Base-by-base conservation (phyloP, 2,113 vertebrate genomes). In the Hippocampus barbouri region DNA sequence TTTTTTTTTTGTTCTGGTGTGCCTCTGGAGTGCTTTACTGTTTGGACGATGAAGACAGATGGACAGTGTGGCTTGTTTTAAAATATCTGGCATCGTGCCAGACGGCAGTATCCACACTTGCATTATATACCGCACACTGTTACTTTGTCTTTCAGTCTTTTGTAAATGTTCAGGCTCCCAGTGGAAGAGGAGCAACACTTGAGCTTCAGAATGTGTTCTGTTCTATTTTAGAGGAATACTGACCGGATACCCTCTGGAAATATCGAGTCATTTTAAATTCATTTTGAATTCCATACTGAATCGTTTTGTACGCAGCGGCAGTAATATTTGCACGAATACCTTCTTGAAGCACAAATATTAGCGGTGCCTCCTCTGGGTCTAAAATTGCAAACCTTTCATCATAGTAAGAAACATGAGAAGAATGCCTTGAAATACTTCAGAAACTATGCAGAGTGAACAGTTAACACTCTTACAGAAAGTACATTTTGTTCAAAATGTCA, bases 1-100 rank as follows among this genome's bases (percentile, higher is more conserved):
- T n/a, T 23, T 57, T 25, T 57, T 57, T 16, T 60, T 60, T 34
- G 14, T 38, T 20, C 57, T 66, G 64, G 61, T 45, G 79, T 23
- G 12, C 67, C 65, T 71, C 27, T 76, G 8, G 15, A 71, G 43
- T 38, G 21, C 54, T 25, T 8, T 79, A 69, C 75, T 72, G 71
- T 78, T 20, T 30, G 38, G 69, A 66, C 68, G 51, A 76, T 74
- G 82, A 75, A 76, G 78, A 76, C 82, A 83, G 80, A 82, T 82
- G 78, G 83, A 74, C 73, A 74, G 57, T 86, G 81, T 59, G 73
- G 79, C 75, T 76, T 79, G 78, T 76, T 81, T 62, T 79, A 64
- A 59, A 66, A 79, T 69, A 21, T 74, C 65, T 87, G 83, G 83
- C 87, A 49, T 65, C 34, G 11, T 66, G 87, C 87, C 87, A 86